Evolutionary conservation across 2,113 vertebrate genomes (phyloP), one percentile per base, ranked within the genome.

Genomic region (Falco punctatus): DNA sequence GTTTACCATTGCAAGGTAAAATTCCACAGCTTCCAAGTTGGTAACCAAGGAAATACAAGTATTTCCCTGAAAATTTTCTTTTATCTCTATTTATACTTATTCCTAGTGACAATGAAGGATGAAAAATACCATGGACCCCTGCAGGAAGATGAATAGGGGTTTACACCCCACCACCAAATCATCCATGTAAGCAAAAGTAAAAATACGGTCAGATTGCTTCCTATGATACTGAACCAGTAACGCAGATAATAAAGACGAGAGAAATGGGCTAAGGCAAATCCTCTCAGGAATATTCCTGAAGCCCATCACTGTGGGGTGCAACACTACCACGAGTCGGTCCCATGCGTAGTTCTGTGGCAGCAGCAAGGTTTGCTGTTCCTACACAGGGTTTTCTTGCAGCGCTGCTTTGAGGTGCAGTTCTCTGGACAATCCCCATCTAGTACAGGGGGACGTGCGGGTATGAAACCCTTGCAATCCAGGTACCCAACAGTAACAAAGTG

Each of bases 261-360:
- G 74, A 18, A 70, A 27, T 1, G 46, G 14, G 27, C 11, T 17
- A 14, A 52, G 38, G 26, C 38, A 2, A 7, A 1, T 52, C 26
- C 26, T 32, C 4, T 1, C 1, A 18, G 65, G 65, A 46, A 38
- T 17, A 2, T 32, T 38, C 38, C 65, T 10, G 17, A 54, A 38
- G 28, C 38, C 38, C 13, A 0, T 4, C 54, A 11, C 2, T 24
- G 9, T 21, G 38, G 32, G 30, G 44, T 51, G 35, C 52, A 32
- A 10, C 15, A 8, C 4, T 27, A 17, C 5, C 5, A 0, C 1
- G 48, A 46, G 13, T 11, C 1, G 9, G 15, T 51, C 35, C 51
- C 30, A 2, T 11, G 6, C 9, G 55, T n/a, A 5, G 46, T 23
- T 83, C 27, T 14, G 19, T 19, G 12, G 12, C 19, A 12, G 19